Conservation (phyloP, 2,113 vertebrate species). For the Ailurus styani region DNA sequence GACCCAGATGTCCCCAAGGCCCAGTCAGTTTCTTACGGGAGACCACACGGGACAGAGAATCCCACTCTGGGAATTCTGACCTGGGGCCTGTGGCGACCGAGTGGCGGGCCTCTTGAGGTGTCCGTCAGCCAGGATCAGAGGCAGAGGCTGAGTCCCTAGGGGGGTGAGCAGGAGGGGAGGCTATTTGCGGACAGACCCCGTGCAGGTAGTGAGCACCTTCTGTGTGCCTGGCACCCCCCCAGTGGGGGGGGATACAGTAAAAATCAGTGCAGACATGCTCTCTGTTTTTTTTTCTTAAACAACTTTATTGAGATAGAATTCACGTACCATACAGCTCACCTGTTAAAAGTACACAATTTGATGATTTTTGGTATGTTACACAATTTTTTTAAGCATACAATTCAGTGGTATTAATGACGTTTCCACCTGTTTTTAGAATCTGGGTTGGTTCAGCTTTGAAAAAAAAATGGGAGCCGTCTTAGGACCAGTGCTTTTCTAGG, state of each 20-base stretch:
- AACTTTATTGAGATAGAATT: neutral
- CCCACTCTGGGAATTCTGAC: neutral
- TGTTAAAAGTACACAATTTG: neutral
- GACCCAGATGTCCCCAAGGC: neutral
- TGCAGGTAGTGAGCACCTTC: neutral
- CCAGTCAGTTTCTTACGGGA: neutral
- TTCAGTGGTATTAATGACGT: neutral
- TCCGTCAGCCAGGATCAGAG: neutral
- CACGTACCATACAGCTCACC: neutral
- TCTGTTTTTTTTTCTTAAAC: too few relatives aligned
- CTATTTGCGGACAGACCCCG: neutral
- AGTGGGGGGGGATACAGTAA: accelerated
- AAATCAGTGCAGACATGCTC: accelerated
- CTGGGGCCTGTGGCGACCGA: neutral
- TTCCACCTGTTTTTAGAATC: neutral
- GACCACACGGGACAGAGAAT: neutral
- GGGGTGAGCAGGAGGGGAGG: too few relatives aligned
- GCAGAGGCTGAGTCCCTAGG: neutral
- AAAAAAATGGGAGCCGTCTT: neutral
- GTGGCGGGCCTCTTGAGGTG: neutral
- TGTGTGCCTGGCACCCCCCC: neutral
- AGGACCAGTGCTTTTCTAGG: neutral
- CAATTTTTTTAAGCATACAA: neutral
- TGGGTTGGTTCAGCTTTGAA: neutral
- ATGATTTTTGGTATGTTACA: neutral